A percentile compares a stretch with the other conserved stretches of the same genome.
phyloP scores from a whole-genome alignment of 2,888 invertebrate genomes.

The Parochlus steinenii region DNA sequence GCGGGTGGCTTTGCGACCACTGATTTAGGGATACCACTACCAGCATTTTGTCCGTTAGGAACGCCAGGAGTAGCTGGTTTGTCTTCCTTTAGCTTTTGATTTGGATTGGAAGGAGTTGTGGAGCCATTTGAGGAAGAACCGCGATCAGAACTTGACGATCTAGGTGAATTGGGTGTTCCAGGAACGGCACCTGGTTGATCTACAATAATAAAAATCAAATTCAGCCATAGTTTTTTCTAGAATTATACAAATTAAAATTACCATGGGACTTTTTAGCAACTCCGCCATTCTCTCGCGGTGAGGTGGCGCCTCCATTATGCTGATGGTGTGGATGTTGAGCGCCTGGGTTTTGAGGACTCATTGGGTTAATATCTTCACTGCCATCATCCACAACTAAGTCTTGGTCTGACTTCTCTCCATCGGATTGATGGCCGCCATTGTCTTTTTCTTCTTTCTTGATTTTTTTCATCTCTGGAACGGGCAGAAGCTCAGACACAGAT shows the following conservation, averaged over 20 bases:
- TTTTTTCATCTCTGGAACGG: slow-evolving; percentile 47
- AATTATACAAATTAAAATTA: no score
- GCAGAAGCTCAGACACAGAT: slow-evolving; percentile 46
- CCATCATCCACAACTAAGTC: slow-evolving; percentile 91
- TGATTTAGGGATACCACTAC: slow-evolving; percentile 16
- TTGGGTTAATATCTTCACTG: slow-evolving; percentile 62
- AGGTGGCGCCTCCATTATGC: slow-evolving; percentile 39
- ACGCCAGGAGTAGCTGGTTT: slow-evolving; percentile 64
- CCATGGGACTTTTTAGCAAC: slow-evolving; percentile 30
- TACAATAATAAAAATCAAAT: no score
- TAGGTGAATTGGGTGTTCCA: slow-evolving; percentile 22
- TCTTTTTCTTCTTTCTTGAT: slow-evolving; percentile 72
- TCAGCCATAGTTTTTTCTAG: no score
- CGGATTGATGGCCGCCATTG: slow-evolving; percentile 55
- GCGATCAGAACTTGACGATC: slow-evolving; percentile 32
- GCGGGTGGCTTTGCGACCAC: slow-evolving; percentile 17
- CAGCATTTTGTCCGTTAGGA: slow-evolving; percentile 5
- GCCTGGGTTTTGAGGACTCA: slow-evolving; percentile 49
- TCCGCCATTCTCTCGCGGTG: slow-evolving; percentile 74
- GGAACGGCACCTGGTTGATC: slow-evolving; percentile 18
- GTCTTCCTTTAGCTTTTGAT: slow-evolving; percentile 44
- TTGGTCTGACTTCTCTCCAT: slow-evolving; percentile 76
- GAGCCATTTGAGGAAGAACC: slow-evolving; percentile 84
- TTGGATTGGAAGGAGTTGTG: slow-evolving; percentile 70
- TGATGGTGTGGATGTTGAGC: slow-evolving; percentile 6